phyloP scores from a whole-genome alignment of 2,888 invertebrate species.

The Augiades crinisus region DNA sequence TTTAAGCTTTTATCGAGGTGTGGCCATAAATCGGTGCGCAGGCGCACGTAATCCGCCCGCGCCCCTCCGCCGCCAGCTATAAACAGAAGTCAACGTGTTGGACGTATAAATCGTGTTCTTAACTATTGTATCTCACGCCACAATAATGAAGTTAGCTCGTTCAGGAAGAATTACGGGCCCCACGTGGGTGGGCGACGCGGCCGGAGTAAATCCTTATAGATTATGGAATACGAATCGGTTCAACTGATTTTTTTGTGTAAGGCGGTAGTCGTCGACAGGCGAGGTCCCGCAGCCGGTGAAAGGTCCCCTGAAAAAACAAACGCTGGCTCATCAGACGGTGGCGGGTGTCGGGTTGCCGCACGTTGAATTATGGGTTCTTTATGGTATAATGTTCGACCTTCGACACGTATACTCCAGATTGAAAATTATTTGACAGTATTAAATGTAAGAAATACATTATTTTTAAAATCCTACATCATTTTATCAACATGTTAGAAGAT shows the following conservation, averaged over 20 bases:
- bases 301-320: conserved; percentile 73
- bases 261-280: conserved; percentile 61
- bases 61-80: conserved; percentile 69
- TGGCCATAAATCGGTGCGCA: conserved; percentile 75
- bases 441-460: no score
- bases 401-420: no score
- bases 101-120: conserved; percentile 81
- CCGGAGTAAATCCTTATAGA: conserved; percentile 69
- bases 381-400: no score
- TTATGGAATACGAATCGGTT: conserved; percentile 69
- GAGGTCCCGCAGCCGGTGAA: conserved; percentile 57
- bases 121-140: conserved; percentile 81
- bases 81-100: conserved; percentile 82
- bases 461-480: no score
- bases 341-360: conserved; percentile 45
- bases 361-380: conserved; percentile 36
- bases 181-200: conserved; percentile 76
- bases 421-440: no score
- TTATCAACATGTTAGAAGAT: no score
- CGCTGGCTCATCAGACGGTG: conserved; percentile 36
- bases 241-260: conserved; percentile 65
- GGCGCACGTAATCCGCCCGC: conserved; percentile 75
- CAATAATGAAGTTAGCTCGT: conserved; percentile 81
- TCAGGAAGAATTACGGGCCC: conserved; percentile 76
- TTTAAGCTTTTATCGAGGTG: conserved; percentile 80